A percentile compares a stretch with the other conserved stretches of the same genome.
These are phyloP conservation scores for Hoplodrina blanda DNA, from an alignment of 2,888 invertebrate species.

Conservation along the genomic window DNA sequence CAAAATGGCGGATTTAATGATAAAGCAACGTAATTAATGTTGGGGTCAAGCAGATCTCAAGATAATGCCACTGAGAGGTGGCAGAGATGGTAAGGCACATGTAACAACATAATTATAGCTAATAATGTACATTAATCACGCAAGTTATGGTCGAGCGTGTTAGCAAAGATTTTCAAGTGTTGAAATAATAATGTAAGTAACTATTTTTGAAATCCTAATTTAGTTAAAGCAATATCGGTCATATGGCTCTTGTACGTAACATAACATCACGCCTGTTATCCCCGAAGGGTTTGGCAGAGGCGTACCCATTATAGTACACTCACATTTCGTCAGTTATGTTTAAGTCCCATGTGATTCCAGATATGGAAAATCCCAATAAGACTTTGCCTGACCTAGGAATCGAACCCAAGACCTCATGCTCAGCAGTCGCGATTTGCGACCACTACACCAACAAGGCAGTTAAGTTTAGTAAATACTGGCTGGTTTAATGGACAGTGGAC, in stretches of 20 bases:
- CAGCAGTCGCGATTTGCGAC: no score
- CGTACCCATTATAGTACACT: no score
- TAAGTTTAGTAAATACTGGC: no score
- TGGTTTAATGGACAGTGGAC: no score
- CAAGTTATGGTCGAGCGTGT: constrained; percentile 6
- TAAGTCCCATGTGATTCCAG: no score
- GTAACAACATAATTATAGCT: constrained; percentile 26
- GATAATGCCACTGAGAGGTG: constrained; percentile 39
- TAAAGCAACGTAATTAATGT: constrained; percentile 48
- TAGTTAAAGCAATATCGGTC: neutral
- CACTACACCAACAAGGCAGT: no score
- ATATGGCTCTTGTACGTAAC: neutral
- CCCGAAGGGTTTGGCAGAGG: no score
- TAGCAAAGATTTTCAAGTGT: constrained; percentile 1
- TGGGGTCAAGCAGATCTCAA: constrained; percentile 51
- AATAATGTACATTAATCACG: constrained; percentile 19
- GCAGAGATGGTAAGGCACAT: constrained; percentile 29
- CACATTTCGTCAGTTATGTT: no score
- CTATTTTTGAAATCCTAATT: neutral
- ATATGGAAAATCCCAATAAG: no score
- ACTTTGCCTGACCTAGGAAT: no score
- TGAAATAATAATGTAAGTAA: constrained; percentile 4
- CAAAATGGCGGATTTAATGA: constrained; percentile 58
- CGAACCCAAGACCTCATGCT: no score
- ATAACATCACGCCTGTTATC: no score